These are phyloP conservation scores for Hycleus phaleratus DNA, from an alignment of 1,140 invertebrate species.

Conservation along the genomic window DNA sequence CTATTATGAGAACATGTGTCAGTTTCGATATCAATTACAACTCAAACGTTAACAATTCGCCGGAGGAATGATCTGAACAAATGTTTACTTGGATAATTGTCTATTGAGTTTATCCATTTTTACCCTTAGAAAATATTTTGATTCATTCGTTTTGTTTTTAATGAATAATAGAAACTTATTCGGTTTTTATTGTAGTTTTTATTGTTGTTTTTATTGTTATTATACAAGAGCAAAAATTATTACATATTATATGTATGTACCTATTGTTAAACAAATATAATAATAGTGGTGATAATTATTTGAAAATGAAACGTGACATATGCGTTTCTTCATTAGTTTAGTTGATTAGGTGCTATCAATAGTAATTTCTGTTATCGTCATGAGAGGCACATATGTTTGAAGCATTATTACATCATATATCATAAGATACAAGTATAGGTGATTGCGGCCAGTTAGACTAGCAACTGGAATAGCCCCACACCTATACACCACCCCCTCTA, in stretches of 20 bases:
- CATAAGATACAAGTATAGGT: constrained; percentile 38
- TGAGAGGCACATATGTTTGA: constrained; percentile 39
- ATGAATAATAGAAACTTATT: too few species aligned
- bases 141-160: too few species aligned
- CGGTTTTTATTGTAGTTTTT: too few species aligned
- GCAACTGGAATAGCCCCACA: constrained; percentile 22
- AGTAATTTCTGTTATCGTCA: constrained; percentile 38
- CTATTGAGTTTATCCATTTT: background rate
- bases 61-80: constrained; percentile 10
- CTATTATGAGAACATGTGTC: too few species aligned
- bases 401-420: constrained; percentile 42
- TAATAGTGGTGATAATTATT: constrained; percentile 21
- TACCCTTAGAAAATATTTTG: background rate
- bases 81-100: constrained; percentile 15
- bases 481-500: constrained; percentile 8
- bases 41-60: background rate
- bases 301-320: constrained; percentile 28
- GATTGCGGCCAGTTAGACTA: constrained; percentile 34
- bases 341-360: constrained; percentile 39
- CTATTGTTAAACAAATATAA: background rate
- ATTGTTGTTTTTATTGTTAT: too few species aligned
- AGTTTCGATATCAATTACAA: background rate
- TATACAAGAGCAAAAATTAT: too few species aligned
- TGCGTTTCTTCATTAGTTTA: constrained; percentile 39
- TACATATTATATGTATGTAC: too few species aligned